phyloP scores from a whole-genome alignment of 2,797 vertebrate species.

The Gephyroberyx darwinii region DNA sequence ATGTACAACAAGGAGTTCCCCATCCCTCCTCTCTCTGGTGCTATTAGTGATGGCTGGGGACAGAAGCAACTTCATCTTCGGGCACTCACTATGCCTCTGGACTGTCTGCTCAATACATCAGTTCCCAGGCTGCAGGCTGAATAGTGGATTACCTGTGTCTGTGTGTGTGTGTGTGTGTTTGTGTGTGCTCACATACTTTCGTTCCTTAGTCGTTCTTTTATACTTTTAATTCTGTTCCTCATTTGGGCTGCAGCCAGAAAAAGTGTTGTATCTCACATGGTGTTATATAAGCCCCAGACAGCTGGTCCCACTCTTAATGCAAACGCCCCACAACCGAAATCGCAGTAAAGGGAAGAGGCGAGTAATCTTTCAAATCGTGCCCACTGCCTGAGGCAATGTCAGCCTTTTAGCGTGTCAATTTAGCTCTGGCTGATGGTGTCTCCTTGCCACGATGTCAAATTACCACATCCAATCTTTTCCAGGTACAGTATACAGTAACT shows the following conservation, averaged over 20 bases:
- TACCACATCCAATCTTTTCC: conserved; percentile 4
- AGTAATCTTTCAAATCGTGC: conserved; percentile 51
- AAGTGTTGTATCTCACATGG: conserved; percentile 46
- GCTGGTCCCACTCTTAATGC: conserved; percentile 60
- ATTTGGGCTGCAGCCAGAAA: conserved; percentile 32
- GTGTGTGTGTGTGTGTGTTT: conserved; percentile 5
- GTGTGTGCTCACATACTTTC: neutral
- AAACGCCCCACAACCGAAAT: conserved; percentile 50
- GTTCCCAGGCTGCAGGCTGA: conserved; percentile 43
- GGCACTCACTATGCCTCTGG: conserved; percentile 33
- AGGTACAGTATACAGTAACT: neutral
- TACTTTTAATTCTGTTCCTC: conserved; percentile 14
- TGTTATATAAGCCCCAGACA: conserved; percentile 63
- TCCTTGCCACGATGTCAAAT: conserved; percentile 18
- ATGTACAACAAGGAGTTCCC: conserved; percentile 47
- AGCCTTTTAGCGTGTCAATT: conserved; percentile 26
- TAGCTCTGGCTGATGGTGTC: conserved; percentile 9
- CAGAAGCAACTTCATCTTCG: conserved; percentile 47
- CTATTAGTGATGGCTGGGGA: conserved; percentile 28
- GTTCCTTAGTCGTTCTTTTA: no score
- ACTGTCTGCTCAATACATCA: conserved; percentile 41
- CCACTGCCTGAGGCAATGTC: conserved; percentile 27
- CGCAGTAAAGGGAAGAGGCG: conserved; percentile 35
- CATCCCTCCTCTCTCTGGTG: conserved; percentile 23
- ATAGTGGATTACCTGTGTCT: conserved; percentile 37